Evolutionary conservation across 2,797 vertebrate genomes (phyloP), one percentile per base, ranked within the genome.

Genomic region (Helicolenus hilgendorfi): DNA sequence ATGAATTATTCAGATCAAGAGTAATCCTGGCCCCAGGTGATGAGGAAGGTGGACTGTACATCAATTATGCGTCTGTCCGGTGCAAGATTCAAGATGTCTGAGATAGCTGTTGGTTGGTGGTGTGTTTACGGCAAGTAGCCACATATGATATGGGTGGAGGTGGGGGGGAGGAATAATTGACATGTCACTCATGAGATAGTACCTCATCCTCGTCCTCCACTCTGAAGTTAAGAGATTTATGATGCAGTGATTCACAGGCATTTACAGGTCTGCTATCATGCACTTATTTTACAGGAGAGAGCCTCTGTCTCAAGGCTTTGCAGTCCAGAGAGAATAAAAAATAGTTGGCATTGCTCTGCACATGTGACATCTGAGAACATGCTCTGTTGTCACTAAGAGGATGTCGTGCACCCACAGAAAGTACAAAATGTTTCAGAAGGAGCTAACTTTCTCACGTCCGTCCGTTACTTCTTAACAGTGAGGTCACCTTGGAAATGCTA

Each of bases 111-210:
- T 73, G 60, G 77, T 70, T 71, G 83, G 45, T 31, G 75, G 81
- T 82, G 93, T 94, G 45, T 67, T 94, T 94, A 94, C 87, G 86
- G 72, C 78, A 70, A 91, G 86, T 83, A 74, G 81, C 89, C 90
- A 89, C 81, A 83, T 93, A 91, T 85, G 89, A 91, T 87, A 89
- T 80, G 45, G 27, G 83, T 71, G 72, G 64, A 68, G 9, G 85
- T 65, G 84, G 82, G 86, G 84, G 82, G 85, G 75, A 65, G 78
- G 72, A 88, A 91, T 95, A 94, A 94, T 95, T 94, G 89, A 92
- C 90, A 93, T 95, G 96, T 94, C 94, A 86, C 72, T 87, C 88
- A 86, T 93, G 93, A 94, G 94, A 92, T 89, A 94, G 82, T 79
- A 67, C 86, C 91, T 89, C 85, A 89, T 94, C 87, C 87, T 91